Percentiles rank a stretch among this genome's conserved stretches.
These are phyloP conservation scores for Pardalotus punctatus DNA, from an alignment of 2,113 vertebrate genomes.

Conservation along the genomic window DNA sequence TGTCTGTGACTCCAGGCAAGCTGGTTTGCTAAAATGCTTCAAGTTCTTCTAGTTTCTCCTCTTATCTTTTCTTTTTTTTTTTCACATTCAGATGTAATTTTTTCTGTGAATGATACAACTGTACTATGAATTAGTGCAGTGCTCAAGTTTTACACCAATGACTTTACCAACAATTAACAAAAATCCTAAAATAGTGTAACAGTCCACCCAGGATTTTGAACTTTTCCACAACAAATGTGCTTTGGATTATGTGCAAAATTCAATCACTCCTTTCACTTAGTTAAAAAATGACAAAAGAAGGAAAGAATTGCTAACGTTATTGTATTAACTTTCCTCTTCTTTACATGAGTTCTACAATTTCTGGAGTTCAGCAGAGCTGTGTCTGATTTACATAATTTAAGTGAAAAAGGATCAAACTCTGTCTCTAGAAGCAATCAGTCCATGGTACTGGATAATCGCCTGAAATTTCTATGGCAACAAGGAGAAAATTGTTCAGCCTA, in stretches of 20 bases:
- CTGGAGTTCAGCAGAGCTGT: not conserved
- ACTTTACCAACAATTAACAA: not conserved
- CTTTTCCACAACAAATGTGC: not conserved
- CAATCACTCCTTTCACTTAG: not conserved
- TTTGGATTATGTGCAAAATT: not conserved
- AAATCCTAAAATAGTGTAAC: not conserved
- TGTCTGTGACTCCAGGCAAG: not conserved
- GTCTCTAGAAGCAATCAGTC: not conserved
- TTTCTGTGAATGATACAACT: not conserved
- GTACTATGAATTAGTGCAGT: not conserved
- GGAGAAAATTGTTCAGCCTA: not conserved
- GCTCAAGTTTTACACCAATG: not conserved
- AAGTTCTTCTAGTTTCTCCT: not conserved
- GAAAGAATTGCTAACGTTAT: not conserved
- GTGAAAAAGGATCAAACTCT: not conserved
- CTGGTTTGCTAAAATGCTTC: not conserved
- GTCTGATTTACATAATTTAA: not conserved
- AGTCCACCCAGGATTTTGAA: not conserved
- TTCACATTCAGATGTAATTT: not conserved
- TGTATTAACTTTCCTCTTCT: not conserved
- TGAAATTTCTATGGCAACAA: conserved; percentile 48
- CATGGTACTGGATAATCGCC: rapidly evolving
- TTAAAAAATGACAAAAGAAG: not conserved
- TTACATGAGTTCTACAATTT: not conserved
- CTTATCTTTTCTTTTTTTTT: not conserved